Base-by-base conservation (phyloP, 2,888 invertebrate genomes). In the Polymixis flavicincta region DNA sequence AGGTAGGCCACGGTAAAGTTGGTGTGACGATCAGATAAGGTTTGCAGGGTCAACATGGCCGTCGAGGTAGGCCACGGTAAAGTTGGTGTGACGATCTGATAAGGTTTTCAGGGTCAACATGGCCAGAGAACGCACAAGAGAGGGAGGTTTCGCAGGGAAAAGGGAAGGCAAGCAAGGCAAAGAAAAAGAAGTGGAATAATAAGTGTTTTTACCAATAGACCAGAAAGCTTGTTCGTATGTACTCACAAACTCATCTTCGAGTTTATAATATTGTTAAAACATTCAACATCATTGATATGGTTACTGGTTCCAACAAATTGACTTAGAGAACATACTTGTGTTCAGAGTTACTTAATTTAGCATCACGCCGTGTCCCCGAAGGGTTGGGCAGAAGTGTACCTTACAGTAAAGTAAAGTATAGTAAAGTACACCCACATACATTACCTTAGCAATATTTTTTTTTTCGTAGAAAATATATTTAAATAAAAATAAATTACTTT, bases 231-330 rank as follows among this genome's bases (percentile, higher is more conserved):
- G 52, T 61, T 60, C 7, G 52, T n/a, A 25, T n/a, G 60, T 52
- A 52, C 60, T 22, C 45, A 52, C 5, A 13, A 37, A 1, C 6
- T 32, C 6, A 37, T 17, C 11, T 55, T 28, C 42, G n/a, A 45
- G 48, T n/a, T 54, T 67, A 22, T 54, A 76, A 76, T 60, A 60
- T 76, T 42, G 17, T 66, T 76, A 76, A 60, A 76, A 60, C 68
- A 48, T 14, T 7, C 61, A 54, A 54, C 48, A 13, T 37, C 17
- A 19, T 55, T 76, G 17, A 76, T 48, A 14, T 19, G 19, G 59
- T 76, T 75, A 59, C 50, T 17, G 6, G 63, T 45, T 45, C 73
- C 28, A 57, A 76, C 19, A 48, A 76, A 76, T 66, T 74, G 55
- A 76, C n/a, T 57, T 37, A 55, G 14, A 75, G 37, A 22, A 11